Evolutionary conservation across 2,113 vertebrate species (phyloP), one percentile per base, ranked within the genome.

Genomic region (Melanotaenia duboulayi): DNA sequence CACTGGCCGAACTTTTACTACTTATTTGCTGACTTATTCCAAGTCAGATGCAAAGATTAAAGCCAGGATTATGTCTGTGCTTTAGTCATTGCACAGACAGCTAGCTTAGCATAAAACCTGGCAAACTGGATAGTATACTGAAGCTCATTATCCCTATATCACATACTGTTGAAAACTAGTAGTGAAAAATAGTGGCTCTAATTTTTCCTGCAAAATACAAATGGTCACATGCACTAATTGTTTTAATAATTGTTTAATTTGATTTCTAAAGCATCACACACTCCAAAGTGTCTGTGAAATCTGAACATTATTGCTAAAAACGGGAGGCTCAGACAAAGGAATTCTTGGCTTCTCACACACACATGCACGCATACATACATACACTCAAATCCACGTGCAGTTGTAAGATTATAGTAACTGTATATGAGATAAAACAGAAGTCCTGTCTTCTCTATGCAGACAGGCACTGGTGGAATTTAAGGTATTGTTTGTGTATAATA

Each of bases 401-500:
- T 84, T 80, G 23, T 9, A 48, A 74, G 82, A 89, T 86, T 88
- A 89, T 7, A 24, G 81, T 20, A 90, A 82, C 79, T 78, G 70
- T 78, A 66, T 75, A 74, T 71, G 73, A 83, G 82, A 89, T 84
- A 54, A 89, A 89, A 87, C 77, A 54, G 59, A 55, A 68, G 71
- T 80, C 77, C 65, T 55, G 42, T 80, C 76, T 77, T 80, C 80
- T 78, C 76, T 37, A 20, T 44, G 72, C 86, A 63, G 17, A 1
- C n/a, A 57, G 60, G 25, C 82, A 46, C 35, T 60, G 62, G 39
- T 64, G 58, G 78, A 77, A 72, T 84, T 81, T 56, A 71, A 57
- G 76, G 67, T 79, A 86, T 79, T 88, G 79, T 90, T 90, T 87
- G 74, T 76, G 68, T 87, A 75, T 82, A 66, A 76, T 66, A 78